A percentile compares a stretch with the other conserved stretches of the same genome.
These are phyloP conservation scores for Eriosoma lanigerum DNA, from an alignment of 1,140 invertebrate species.

Conservation along the genomic window DNA sequence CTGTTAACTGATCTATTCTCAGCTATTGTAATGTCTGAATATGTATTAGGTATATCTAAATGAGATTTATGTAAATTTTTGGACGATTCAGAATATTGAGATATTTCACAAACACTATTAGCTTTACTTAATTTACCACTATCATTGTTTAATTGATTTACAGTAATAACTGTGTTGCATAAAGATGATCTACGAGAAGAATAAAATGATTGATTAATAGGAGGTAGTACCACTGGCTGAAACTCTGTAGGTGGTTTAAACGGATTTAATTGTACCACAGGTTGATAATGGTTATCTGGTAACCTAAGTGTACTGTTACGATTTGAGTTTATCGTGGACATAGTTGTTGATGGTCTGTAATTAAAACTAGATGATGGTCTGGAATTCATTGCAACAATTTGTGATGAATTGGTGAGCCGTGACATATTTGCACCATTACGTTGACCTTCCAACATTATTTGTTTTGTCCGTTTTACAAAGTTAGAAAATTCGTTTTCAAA, in stretches of 20 bases:
- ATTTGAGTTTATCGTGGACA: not conserved
- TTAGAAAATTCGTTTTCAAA: conserved; percentile 29
- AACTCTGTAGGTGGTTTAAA: conserved; percentile 21
- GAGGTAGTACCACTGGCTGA: not conserved
- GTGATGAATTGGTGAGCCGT: conserved; percentile 18
- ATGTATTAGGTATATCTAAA: not conserved
- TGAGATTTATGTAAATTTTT: not conserved
- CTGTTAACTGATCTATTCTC: not conserved
- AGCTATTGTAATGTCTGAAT: conserved; percentile 33
- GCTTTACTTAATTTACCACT: not conserved
- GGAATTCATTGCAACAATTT: not conserved
- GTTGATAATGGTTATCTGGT: conserved; percentile 21
- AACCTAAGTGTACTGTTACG: not conserved
- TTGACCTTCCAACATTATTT: not conserved
- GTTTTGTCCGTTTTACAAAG: conserved; percentile 6
- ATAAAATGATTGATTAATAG: not conserved
- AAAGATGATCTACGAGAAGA: not conserved
- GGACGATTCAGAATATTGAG: not conserved
- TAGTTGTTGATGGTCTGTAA: conserved; percentile 9
- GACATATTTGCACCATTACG: conserved; percentile 22
- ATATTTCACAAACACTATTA: not conserved
- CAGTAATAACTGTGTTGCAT: conserved; percentile 2
- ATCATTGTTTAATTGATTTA: not conserved
- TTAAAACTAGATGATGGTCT: conserved; percentile 27
- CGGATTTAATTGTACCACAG: conserved; percentile 8